These are phyloP conservation scores for Pogonomyrmex barbatus DNA, from an alignment of 1,140 invertebrate species.

Conservation along the genomic window DNA sequence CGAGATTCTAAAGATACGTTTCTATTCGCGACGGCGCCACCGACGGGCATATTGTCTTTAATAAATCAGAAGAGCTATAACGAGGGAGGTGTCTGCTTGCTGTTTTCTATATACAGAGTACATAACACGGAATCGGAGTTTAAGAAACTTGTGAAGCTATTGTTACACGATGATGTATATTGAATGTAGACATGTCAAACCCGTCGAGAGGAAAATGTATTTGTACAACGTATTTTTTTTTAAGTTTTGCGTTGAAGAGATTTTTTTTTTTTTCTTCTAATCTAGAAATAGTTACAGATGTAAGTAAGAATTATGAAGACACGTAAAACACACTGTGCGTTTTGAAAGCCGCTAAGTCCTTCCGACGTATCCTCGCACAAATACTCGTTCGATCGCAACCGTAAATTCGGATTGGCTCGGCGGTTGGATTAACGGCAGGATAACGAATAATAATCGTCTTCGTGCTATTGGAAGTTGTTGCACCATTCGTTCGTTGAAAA, in stretches of 20 bases:
- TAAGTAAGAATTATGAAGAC: slow-evolving; percentile 28
- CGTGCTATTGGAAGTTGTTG: slow-evolving; percentile 69
- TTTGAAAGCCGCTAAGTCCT: slow-evolving; percentile 64
- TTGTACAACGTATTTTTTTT: neutral
- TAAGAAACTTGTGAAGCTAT: slow-evolving; percentile 22
- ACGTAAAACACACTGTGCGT: slow-evolving; percentile 17
- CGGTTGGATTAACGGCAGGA: slow-evolving; percentile 61
- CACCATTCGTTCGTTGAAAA: slow-evolving; percentile 63
- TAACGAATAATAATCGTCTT: slow-evolving; percentile 74
- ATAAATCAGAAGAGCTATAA: slow-evolving; percentile 42
- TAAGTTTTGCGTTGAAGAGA: neutral
- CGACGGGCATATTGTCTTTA: slow-evolving; percentile 35
- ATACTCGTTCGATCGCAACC: slow-evolving; percentile 56
- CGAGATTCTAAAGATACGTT: slow-evolving; percentile 48
- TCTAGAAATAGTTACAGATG: neutral
- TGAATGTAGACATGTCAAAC: slow-evolving; percentile 29
- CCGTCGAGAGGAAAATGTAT: neutral
- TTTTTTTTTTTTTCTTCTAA: neutral
- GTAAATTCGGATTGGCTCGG: slow-evolving; percentile 54
- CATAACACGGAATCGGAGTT: neutral
- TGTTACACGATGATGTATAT: slow-evolving; percentile 18
- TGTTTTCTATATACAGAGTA: neutral
- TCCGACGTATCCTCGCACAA: slow-evolving; percentile 44
- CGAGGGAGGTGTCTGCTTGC: neutral
- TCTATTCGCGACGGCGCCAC: slow-evolving; percentile 10